These are phyloP conservation scores for Cistogaster globosa DNA, from an alignment of 2,888 invertebrate genomes.

Conservation along the genomic window DNA sequence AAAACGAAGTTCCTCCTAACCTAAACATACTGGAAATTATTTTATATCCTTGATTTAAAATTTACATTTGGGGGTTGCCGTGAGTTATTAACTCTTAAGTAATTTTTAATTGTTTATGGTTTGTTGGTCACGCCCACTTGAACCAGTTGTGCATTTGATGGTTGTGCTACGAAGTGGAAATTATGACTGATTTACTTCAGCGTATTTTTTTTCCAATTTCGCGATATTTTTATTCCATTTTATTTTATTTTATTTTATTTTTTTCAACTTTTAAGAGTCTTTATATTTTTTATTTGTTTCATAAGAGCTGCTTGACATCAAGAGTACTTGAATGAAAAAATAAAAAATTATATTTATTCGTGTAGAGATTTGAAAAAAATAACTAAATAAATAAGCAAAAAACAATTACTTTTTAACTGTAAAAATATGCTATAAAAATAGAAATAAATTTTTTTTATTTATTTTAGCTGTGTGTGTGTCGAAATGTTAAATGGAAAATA, in stretches of 20 bases:
- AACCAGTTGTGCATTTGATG: slow-evolving; percentile 70
- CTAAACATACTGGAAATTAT: slow-evolving; percentile 5
- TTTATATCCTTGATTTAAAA: slow-evolving; percentile 24
- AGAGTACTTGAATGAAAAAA: slow-evolving; percentile 60
- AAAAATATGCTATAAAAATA: background rate
- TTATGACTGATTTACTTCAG: slow-evolving; percentile 67
- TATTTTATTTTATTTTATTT: slow-evolving; percentile 48
- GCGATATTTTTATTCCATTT: slow-evolving; percentile 55
- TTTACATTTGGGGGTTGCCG: slow-evolving; percentile 24
- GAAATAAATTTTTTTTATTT: background rate
- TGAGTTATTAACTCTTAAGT: slow-evolving; percentile 48
- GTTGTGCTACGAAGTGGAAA: slow-evolving; percentile 63
- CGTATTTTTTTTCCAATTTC: slow-evolving; percentile 45
- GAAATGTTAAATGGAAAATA: too few species aligned
- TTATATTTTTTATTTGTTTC: slow-evolving; percentile 48
- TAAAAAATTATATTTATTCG: slow-evolving; percentile 22
- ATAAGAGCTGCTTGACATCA: slow-evolving; percentile 61
- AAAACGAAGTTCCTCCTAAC: background rate
- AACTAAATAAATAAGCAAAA: slow-evolving; percentile 15
- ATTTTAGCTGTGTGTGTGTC: background rate
- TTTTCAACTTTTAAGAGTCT: slow-evolving; percentile 50
- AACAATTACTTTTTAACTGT: slow-evolving; percentile 18
- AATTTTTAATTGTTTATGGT: slow-evolving; percentile 69
- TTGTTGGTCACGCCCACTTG: slow-evolving; percentile 71
- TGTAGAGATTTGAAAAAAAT: slow-evolving; percentile 13